Conservation (phyloP, 2,113 vertebrate species). For the Gasterosteus nipponicus region DNA sequence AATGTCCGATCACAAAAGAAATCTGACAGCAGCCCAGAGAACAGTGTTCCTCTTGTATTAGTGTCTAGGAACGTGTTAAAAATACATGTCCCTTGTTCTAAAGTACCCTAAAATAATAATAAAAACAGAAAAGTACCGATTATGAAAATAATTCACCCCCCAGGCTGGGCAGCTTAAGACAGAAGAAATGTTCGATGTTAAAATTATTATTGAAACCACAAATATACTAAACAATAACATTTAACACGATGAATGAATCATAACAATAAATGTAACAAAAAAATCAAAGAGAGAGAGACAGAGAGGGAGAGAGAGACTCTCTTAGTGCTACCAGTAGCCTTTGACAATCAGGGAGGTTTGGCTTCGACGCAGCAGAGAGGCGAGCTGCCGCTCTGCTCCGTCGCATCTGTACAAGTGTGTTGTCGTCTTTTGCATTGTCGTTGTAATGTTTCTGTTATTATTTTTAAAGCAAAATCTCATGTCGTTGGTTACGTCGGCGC, state of each 20-base stretch:
- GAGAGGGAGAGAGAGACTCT: conserved; percentile 28
- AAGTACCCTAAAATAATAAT: conserved; percentile 70
- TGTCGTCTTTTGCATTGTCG: conserved; percentile 60
- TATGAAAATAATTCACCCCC: conserved; percentile 71
- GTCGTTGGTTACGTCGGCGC: conserved; percentile 54
- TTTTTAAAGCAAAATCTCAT: conserved; percentile 74
- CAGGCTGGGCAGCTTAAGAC: conserved; percentile 74
- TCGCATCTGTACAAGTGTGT: conserved; percentile 71
- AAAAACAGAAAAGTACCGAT: conserved; percentile 55
- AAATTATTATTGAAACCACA: conserved; percentile 75
- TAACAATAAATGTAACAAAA: conserved; percentile 62
- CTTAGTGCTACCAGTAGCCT: conserved; percentile 80
- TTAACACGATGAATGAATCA: conserved; percentile 67
- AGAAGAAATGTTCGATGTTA: conserved; percentile 75
- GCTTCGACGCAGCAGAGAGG: conserved; percentile 65
- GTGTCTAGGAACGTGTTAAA: conserved; percentile 76
- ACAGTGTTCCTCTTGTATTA: conserved; percentile 79
- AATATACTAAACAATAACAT: conserved; percentile 69
- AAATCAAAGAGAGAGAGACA: conserved; percentile 38
- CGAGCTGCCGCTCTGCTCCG: conserved; percentile 57
- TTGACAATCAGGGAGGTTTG: conserved; percentile 73
- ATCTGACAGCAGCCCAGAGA: conserved; percentile 77
- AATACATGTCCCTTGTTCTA: conserved; percentile 80
- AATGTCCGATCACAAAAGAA: conserved; percentile 59
- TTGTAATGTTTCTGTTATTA: conserved; percentile 49